Evolutionary conservation across 2,113 vertebrate species (phyloP).

Genomic region (Cynoglossus semilaevis): DNA sequence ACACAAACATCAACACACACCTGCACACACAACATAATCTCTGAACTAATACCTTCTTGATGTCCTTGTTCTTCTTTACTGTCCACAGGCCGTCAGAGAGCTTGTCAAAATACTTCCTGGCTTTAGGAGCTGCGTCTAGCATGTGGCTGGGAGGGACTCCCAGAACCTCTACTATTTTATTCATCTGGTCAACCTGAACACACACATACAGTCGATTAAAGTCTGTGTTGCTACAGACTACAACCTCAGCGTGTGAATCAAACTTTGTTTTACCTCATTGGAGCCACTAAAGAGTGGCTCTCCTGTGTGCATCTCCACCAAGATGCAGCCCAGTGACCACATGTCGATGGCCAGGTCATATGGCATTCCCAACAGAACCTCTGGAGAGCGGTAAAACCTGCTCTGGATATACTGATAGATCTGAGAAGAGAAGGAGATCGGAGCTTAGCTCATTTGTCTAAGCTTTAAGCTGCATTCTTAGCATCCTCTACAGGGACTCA

Average conservation of each 20-base stretch:
- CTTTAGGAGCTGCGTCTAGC: conserved; percentile 92
- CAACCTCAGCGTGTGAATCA: no score
- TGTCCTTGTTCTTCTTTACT: conserved; percentile 92
- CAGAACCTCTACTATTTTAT: conserved; percentile 92
- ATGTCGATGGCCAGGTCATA: conserved; percentile 95
- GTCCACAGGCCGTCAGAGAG: conserved; percentile 92
- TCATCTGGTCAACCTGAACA: conserved; percentile 90
- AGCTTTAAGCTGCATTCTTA: no score
- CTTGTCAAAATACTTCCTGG: conserved; percentile 93
- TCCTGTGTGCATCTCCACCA: conserved; percentile 95
- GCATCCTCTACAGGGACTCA: no score
- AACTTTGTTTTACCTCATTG: conserved; percentile 81
- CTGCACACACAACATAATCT: no score
- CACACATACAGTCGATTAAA: not conserved
- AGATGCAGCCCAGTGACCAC: conserved; percentile 94
- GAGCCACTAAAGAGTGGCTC: conserved; percentile 93
- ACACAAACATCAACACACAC: no score
- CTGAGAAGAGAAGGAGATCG: conserved; percentile 54
- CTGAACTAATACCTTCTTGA: conserved; percentile 84
- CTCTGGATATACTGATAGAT: conserved; percentile 98
- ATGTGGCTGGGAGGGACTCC: conserved; percentile 91
- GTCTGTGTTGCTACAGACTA: not conserved
- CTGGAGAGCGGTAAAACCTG: conserved; percentile 91
- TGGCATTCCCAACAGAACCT: conserved; percentile 90
- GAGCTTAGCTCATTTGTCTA: not conserved